Evolutionary conservation across 2,113 vertebrate species (phyloP).

Genomic region (Albula goreensis): DNA sequence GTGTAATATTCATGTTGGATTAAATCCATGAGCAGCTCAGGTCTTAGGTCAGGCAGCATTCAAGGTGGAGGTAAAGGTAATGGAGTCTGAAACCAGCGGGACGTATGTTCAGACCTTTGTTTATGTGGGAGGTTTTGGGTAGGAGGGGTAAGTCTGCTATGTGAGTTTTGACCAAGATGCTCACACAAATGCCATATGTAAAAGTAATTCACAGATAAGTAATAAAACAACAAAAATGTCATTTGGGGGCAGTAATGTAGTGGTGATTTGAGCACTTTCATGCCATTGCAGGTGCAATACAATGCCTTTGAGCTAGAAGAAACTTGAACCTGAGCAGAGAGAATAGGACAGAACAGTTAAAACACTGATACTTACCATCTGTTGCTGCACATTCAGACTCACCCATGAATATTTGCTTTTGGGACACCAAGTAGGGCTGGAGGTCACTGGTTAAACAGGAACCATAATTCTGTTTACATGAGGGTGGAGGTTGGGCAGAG

Average conservation of each 20-base stretch:
- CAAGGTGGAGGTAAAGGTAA: background rate
- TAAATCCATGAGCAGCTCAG: background rate
- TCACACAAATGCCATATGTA: background rate
- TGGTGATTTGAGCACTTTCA: too few species aligned
- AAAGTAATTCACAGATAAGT: constrained; percentile 26
- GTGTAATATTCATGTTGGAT: constrained; percentile 13
- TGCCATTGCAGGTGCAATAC: constrained; percentile 8
- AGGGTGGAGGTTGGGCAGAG: constrained; percentile 43
- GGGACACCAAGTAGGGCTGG: constrained; percentile 45
- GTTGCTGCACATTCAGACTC: constrained; percentile 45
- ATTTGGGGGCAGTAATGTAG: background rate
- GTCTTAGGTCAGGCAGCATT: too few species aligned
- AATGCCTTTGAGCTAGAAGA: constrained; percentile 40
- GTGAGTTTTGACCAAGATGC: too few species aligned
- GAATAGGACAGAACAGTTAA: constrained; percentile 25
- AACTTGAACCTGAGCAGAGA: constrained; percentile 54
- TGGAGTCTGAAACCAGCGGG: constrained; percentile 37
- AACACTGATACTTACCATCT: constrained; percentile 55
- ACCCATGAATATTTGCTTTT: constrained; percentile 57
- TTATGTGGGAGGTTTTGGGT: too few species aligned
- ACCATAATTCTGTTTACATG: constrained; percentile 51
- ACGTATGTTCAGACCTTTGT: constrained; percentile 30
- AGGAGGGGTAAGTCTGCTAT: too few species aligned
- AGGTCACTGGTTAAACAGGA: constrained; percentile 52
- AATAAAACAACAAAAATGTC: constrained; percentile 42